Percentiles rank a stretch among this genome's conserved stretches.
Evolutionary conservation across 1,140 invertebrate species (phyloP).

Genomic region (Nasonia longicornis): DNA sequence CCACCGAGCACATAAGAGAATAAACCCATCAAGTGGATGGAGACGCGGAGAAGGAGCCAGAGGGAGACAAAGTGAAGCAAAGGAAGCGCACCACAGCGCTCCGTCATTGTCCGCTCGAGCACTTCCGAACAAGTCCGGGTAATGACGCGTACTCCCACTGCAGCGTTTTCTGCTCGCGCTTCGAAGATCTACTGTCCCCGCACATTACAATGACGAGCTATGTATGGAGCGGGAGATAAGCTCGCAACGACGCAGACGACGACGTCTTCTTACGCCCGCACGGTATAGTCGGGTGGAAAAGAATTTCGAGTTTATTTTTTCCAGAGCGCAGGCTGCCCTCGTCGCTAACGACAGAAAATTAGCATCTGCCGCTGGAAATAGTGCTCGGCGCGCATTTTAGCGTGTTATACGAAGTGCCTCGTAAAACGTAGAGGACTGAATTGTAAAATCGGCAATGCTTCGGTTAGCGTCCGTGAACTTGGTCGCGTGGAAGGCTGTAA

Average conservation of each 20-base stretch:
- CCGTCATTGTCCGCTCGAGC: conserved; percentile 40
- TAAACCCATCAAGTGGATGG: conserved; percentile 39
- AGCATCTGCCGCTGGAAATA: not conserved
- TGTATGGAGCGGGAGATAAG: not conserved
- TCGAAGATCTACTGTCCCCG: not conserved
- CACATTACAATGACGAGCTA: conserved; percentile 19
- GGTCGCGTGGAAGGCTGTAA: not conserved
- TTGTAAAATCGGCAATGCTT: not conserved
- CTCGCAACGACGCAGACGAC: not conserved
- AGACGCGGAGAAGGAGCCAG: not conserved
- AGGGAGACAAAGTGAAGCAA: not conserved
- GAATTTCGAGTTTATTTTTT: not conserved
- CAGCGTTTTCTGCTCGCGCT: conserved; percentile 20
- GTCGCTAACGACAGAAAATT: not conserved
- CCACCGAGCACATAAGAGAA: conserved; percentile 39
- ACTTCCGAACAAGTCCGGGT: conserved; percentile 34
- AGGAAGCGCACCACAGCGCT: not conserved
- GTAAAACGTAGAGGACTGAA: not conserved
- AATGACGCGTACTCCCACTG: conserved; percentile 28
- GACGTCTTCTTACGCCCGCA: not conserved
- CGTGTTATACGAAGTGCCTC: not conserved
- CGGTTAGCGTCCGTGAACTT: not conserved
- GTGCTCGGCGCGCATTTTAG: not conserved
- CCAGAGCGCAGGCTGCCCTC: not conserved
- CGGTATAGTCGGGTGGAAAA: not conserved